These are phyloP conservation scores for Apoda limacodes DNA, from an alignment of 2,888 invertebrate species.

Conservation along the genomic window DNA sequence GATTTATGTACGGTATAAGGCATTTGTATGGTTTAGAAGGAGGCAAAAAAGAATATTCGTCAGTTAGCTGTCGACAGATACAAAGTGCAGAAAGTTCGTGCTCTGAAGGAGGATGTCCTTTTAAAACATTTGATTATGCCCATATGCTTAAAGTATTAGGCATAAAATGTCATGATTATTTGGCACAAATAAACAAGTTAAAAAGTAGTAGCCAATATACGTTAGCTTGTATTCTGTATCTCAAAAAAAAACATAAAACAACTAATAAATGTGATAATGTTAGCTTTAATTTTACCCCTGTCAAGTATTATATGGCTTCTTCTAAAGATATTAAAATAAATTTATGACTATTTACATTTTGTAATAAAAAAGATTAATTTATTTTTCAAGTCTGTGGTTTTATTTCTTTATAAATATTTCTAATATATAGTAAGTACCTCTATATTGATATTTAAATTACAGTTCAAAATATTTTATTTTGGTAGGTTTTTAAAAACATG, in stretches of 20 bases:
- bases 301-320: constrained; percentile 39
- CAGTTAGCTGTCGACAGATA: constrained; percentile 69
- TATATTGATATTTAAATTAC: too few species aligned
- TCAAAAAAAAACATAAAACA: constrained; percentile 23
- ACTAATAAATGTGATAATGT: constrained; percentile 30
- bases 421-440: too few species aligned
- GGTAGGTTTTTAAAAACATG: too few species aligned
- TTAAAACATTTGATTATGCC: constrained; percentile 64
- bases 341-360: too few species aligned
- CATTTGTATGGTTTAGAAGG: constrained; percentile 82
- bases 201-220: constrained; percentile 36
- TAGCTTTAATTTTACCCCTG: constrained; percentile 50
- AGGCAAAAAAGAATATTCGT: constrained; percentile 69
- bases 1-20: constrained; percentile 75
- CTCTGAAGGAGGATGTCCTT: constrained; percentile 74
- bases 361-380: too few species aligned
- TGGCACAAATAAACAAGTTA: too few species aligned
- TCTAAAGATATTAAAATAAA: too few species aligned
- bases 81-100: constrained; percentile 63
- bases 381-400: too few species aligned
- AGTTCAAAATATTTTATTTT: too few species aligned
- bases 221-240: constrained; percentile 36
- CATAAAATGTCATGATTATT: constrained; percentile 21
- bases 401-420: too few species aligned
- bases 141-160: constrained; percentile 44